phyloP scores from a whole-genome alignment of 2,113 vertebrate genomes.

The Varanus salvator region DNA sequence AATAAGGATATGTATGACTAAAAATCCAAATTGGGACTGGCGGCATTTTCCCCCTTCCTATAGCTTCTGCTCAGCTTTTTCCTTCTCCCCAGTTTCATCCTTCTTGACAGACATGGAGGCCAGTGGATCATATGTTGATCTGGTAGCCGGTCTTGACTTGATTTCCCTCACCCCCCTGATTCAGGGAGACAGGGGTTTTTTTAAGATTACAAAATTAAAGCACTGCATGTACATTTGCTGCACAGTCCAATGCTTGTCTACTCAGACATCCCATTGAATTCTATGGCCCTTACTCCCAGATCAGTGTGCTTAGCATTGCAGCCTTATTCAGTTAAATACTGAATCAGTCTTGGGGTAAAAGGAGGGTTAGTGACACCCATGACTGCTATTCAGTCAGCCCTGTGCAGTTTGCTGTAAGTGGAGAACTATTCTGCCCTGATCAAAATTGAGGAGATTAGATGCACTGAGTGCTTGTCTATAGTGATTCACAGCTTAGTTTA shows the following conservation, averaged over 20 bases:
- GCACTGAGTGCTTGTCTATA: neutral
- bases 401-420: neutral
- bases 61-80: neutral
- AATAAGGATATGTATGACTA: too few relatives aligned
- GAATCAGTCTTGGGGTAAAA: neutral
- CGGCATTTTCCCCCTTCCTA: too few relatives aligned
- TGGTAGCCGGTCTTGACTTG: neutral
- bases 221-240: neutral
- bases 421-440: neutral
- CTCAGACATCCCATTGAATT: too few relatives aligned
- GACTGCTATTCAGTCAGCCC: neutral
- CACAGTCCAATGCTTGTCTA: too few relatives aligned
- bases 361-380: neutral
- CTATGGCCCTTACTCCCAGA: too few relatives aligned
- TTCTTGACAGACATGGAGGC: neutral
- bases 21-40: neutral
- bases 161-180: too few relatives aligned
- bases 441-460: neutral
- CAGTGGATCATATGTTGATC: neutral
- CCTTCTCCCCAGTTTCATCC: too few relatives aligned
- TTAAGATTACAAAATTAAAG: neutral
- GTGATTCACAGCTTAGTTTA: neutral
- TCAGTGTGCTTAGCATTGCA: too few relatives aligned
- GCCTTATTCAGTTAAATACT: neutral
- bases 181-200: neutral